Percentiles rank a stretch among this genome's conserved stretches.
Evolutionary conservation across 2,888 invertebrate species (phyloP).

Genomic region (Drosophila koepferae): DNA sequence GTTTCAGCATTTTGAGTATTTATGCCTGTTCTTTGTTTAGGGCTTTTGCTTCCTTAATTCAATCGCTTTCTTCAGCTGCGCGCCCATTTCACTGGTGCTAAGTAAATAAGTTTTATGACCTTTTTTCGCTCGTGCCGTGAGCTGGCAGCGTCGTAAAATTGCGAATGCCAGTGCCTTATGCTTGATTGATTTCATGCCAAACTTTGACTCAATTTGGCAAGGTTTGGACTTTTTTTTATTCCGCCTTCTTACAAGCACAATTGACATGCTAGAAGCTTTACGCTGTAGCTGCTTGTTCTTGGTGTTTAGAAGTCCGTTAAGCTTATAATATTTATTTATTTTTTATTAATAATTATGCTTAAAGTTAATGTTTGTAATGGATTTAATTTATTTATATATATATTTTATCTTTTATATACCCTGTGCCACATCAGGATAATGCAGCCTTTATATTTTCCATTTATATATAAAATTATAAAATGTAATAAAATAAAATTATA

Average conservation of each 20-base stretch:
- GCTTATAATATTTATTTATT: not conserved
- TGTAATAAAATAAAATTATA: no score
- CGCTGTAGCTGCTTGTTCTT: not conserved
- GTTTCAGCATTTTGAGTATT: slow-evolving; percentile 52
- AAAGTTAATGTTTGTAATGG: not conserved
- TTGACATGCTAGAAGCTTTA: slow-evolving; percentile 3
- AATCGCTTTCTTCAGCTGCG: slow-evolving; percentile 27
- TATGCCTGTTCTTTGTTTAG: slow-evolving; percentile 66
- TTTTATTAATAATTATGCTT: not conserved
- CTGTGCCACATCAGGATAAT: no score
- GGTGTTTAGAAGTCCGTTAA: not conserved
- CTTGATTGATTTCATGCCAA: slow-evolving; percentile 75
- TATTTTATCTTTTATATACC: no score
- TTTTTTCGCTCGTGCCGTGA: slow-evolving; percentile 44
- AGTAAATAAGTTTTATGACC: slow-evolving; percentile 81
- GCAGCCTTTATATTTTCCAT: no score
- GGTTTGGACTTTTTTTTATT: slow-evolving; percentile 11
- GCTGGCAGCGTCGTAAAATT: slow-evolving; percentile 65
- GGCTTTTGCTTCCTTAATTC: slow-evolving; percentile 24
- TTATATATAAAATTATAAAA: no score
- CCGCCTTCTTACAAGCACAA: not conserved
- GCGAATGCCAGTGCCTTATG: slow-evolving; percentile 56
- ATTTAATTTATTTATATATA: not conserved
- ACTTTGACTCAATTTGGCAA: slow-evolving; percentile 17
- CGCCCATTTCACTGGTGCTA: slow-evolving; percentile 55